phyloP scores from a whole-genome alignment of 92 coral and sea anemone genomes.

The Blastomussa wellsi region DNA sequence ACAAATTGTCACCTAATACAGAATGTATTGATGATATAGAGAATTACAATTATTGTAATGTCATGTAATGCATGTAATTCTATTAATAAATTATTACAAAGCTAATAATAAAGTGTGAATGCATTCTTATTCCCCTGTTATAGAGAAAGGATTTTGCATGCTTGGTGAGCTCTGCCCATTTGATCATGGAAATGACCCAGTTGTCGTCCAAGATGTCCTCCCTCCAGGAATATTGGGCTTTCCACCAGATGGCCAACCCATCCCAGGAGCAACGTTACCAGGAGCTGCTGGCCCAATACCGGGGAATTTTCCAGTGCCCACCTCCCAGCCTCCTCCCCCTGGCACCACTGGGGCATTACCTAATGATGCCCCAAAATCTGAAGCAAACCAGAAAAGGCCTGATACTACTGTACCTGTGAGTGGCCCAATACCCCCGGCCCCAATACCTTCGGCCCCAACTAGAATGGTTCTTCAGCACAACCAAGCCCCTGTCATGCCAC shows the following conservation, averaged over 20 bases:
- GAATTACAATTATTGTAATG: no score
- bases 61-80: no score
- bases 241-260: slow-evolving; percentile 87
- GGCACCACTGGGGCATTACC: slow-evolving; percentile 45
- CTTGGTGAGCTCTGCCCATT: slow-evolving; percentile 94
- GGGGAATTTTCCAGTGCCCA: slow-evolving; percentile 56
- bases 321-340: slow-evolving; percentile 83
- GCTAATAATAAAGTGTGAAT: not conserved
- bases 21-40: no score
- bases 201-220: slow-evolving; percentile 88
- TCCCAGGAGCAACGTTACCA: slow-evolving; percentile 59
- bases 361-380: slow-evolving; percentile 44
- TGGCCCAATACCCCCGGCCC: slow-evolving; percentile 47
- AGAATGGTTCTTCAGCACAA: slow-evolving; percentile 49
- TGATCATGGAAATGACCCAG: slow-evolving; percentile 99
- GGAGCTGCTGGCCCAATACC: slow-evolving; percentile 72
- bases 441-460: slow-evolving; percentile 40
- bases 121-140: not conserved
- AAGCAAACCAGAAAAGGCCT: slow-evolving; percentile 42
- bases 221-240: slow-evolving; percentile 89
- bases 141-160: slow-evolving; percentile 99
- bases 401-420: slow-evolving; percentile 52
- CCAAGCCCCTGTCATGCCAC: slow-evolving; percentile 39
- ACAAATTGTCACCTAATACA: no score
- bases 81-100: no score